Percentiles rank a stretch among this genome's conserved stretches.
Conservation (phyloP, 2,113 vertebrate species). For the Leptobrachium ailaonicum region DNA sequence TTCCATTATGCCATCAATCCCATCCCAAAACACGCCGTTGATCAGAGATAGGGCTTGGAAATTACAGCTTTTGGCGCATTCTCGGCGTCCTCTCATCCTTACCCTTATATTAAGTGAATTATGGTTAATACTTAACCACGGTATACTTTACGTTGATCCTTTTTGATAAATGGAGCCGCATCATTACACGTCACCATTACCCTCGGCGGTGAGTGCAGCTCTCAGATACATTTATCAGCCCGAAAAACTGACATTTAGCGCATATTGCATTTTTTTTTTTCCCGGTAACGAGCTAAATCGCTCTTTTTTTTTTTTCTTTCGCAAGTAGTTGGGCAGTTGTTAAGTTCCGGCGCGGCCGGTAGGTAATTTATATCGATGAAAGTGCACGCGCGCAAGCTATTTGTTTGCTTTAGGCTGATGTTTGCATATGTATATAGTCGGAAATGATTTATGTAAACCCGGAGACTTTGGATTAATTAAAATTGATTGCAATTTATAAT, state of each 20-base stretch:
- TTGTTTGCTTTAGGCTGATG: conserved; percentile 26
- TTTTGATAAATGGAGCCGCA: not conserved
- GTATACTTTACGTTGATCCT: conserved; percentile 2
- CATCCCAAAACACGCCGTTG: not conserved
- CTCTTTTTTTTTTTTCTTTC: too few relatives aligned
- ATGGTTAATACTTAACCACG: not conserved
- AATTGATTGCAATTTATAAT: conserved; percentile 45
- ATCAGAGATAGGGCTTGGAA: not conserved
- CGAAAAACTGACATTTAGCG: not conserved
- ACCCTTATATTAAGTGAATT: conserved; percentile 3
- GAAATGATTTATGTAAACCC: conserved; percentile 41
- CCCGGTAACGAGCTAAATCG: too few relatives aligned
- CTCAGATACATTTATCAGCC: not conserved
- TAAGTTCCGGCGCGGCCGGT: not conserved
- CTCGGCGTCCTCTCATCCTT: not conserved
- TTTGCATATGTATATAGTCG: conserved; percentile 13
- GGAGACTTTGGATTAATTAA: conserved; percentile 34
- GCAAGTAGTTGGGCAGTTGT: too few relatives aligned
- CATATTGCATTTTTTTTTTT: too few relatives aligned
- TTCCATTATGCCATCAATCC: conserved; percentile 6
- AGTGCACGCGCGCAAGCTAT: not conserved
- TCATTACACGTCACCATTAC: not conserved
- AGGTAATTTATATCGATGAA: conserved; percentile 15
- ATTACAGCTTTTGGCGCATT: not conserved
- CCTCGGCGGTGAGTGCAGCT: not conserved